These are phyloP conservation scores for Platysternon megacephalum DNA, from an alignment of 2,113 vertebrate species.

Conservation along the genomic window DNA sequence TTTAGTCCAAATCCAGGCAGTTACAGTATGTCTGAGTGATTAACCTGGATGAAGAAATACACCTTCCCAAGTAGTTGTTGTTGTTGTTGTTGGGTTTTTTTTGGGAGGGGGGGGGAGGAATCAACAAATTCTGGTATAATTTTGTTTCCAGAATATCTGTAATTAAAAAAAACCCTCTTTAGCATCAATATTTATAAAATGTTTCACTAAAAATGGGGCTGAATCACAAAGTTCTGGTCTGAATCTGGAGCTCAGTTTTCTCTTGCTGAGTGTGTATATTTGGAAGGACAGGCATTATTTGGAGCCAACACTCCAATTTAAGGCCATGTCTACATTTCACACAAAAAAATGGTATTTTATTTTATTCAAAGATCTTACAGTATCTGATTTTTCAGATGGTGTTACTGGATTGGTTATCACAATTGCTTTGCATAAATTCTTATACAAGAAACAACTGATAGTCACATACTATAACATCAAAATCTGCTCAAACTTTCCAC, in stretches of 20 bases:
- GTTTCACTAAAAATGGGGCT: neutral
- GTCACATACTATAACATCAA: neutral
- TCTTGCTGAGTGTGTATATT: neutral
- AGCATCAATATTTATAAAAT: neutral
- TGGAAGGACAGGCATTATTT: neutral
- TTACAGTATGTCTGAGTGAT: constrained; percentile 2
- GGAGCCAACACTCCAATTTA: neutral
- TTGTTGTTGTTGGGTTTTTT: neutral
- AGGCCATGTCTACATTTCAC: neutral
- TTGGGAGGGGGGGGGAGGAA: too few species aligned
- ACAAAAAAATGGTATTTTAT: neutral
- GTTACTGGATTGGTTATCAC: neutral
- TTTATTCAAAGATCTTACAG: neutral
- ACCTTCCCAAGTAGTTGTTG: neutral
- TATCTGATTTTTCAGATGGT: neutral
- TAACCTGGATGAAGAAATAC: constrained; percentile 19
- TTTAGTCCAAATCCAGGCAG: neutral
- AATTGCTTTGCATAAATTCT: neutral
- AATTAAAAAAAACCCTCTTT: neutral
- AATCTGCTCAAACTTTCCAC: neutral
- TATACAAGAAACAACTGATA: neutral
- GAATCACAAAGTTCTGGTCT: neutral
- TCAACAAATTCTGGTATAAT: neutral
- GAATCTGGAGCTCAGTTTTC: neutral
- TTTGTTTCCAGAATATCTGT: neutral